Conservation (phyloP, 2,113 vertebrate genomes). For the Lampris megalopsis region DNA sequence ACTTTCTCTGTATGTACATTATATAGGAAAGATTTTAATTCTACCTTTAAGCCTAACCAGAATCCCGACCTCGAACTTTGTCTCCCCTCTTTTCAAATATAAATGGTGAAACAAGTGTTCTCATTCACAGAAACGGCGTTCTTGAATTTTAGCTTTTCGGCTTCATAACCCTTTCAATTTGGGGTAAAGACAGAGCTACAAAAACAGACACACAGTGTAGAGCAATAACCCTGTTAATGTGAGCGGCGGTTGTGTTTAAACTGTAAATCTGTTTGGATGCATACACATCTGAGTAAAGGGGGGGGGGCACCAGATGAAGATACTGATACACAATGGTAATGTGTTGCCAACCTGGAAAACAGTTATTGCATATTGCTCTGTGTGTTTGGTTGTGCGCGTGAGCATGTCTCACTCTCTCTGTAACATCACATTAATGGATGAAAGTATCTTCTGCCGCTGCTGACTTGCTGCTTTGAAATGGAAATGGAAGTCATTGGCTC, state of each 20-base stretch:
- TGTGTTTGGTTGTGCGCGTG: slow-evolving; percentile 52
- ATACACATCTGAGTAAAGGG: slow-evolving; percentile 11
- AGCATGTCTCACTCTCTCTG: slow-evolving; percentile 56
- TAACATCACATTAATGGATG: slow-evolving; percentile 82
- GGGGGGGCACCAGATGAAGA: slow-evolving; percentile 32
- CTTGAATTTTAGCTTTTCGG: slow-evolving; percentile 22
- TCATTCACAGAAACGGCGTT: slow-evolving; percentile 29
- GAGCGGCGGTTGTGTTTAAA: slow-evolving; percentile 53
- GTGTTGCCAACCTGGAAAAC: slow-evolving; percentile 61
- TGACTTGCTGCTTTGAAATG: slow-evolving; percentile 81
- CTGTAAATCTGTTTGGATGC: slow-evolving; percentile 19
- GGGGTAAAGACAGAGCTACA: slow-evolving; percentile 21
- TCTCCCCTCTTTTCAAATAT: no score
- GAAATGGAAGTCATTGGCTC: slow-evolving; percentile 79
- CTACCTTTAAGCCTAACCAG: no score
- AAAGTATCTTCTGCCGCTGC: slow-evolving; percentile 80
- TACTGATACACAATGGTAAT: slow-evolving; percentile 57
- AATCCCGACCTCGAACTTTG: no score
- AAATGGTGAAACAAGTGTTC: slow-evolving; percentile 33
- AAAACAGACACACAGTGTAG: slow-evolving; percentile 7
- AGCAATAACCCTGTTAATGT: slow-evolving; percentile 46
- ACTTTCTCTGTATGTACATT: not conserved
- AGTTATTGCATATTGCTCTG: slow-evolving; percentile 61
- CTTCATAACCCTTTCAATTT: slow-evolving; percentile 44
- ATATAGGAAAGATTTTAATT: no score